phyloP scores from a whole-genome alignment of 2,797 vertebrate genomes.

The Octomys mimax region DNA sequence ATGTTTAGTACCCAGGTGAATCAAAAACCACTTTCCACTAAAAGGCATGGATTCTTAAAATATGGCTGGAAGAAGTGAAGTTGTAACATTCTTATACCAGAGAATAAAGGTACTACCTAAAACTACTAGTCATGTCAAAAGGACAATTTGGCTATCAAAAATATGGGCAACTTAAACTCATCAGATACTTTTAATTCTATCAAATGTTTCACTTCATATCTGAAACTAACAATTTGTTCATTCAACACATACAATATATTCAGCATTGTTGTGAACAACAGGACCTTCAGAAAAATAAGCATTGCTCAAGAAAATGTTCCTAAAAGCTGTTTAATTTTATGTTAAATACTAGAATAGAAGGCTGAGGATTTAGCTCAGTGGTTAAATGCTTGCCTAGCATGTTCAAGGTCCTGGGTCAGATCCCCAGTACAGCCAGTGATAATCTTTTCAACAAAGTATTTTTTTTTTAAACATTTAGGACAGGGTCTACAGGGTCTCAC shows the following conservation, averaged over 20 bases:
- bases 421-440: background rate
- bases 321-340: background rate
- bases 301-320: conserved; percentile 4
- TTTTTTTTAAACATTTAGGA: too few relatives aligned
- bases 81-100: background rate
- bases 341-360: background rate
- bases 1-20: background rate
- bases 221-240: background rate
- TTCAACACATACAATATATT: background rate
- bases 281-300: conserved; percentile 4
- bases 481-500: too few relatives aligned
- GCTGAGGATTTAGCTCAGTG: background rate
- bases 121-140: background rate
- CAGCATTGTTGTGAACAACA: background rate
- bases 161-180: background rate
- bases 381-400: background rate
- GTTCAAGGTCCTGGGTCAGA: background rate
- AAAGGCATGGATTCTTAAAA: conserved; percentile 32
- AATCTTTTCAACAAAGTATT: background rate
- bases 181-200: background rate
- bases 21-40: conserved; percentile 34
- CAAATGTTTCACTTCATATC: background rate
- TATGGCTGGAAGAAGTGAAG: background rate
- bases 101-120: background rate
- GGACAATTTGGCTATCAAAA: conserved; percentile 6